A percentile compares a stretch with the other conserved stretches of the same genome.
phyloP scores from a whole-genome alignment of 2,888 invertebrate genomes.

The Frankliniella intonsa region DNA sequence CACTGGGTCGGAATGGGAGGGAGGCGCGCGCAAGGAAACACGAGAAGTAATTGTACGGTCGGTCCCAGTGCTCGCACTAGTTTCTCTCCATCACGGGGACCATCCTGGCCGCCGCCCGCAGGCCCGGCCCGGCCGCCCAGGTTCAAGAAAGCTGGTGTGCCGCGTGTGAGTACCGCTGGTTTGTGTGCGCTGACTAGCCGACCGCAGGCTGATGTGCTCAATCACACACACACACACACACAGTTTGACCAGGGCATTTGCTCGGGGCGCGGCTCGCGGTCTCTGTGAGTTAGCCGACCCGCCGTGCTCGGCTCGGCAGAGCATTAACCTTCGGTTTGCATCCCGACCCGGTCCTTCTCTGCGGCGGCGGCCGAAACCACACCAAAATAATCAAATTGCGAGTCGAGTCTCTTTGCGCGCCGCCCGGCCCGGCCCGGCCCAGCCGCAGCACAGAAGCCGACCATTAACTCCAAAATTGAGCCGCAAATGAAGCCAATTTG shows the following conservation, averaged over 20 bases:
- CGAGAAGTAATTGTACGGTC: too few relatives aligned
- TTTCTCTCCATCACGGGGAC: too few relatives aligned
- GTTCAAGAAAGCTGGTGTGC: neutral
- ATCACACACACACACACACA: neutral
- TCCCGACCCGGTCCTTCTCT: neutral
- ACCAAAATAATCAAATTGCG: conserved; percentile 27
- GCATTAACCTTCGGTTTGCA: conserved; percentile 11
- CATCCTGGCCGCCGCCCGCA: too few relatives aligned
- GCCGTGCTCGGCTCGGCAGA: neutral
- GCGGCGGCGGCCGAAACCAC: neutral
- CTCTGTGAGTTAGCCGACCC: too few relatives aligned
- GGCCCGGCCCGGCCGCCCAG: neutral
- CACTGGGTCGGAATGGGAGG: too few relatives aligned
- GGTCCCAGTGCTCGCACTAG: too few relatives aligned
- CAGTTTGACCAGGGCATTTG: neutral
- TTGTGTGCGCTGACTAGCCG: neutral
- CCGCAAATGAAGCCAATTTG: conserved; percentile 26
- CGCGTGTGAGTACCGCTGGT: neutral
- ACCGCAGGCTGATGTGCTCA: neutral
- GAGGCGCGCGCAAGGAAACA: too few relatives aligned
- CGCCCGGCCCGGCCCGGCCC: neutral
- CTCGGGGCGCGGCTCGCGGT: too few relatives aligned
- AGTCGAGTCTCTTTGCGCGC: neutral
- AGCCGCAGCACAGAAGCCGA: conserved; percentile 3
- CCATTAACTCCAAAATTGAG: conserved; percentile 26